These are phyloP conservation scores for Ptilodon capucinus DNA, from an alignment of 2,888 invertebrate genomes.

Conservation along the genomic window DNA sequence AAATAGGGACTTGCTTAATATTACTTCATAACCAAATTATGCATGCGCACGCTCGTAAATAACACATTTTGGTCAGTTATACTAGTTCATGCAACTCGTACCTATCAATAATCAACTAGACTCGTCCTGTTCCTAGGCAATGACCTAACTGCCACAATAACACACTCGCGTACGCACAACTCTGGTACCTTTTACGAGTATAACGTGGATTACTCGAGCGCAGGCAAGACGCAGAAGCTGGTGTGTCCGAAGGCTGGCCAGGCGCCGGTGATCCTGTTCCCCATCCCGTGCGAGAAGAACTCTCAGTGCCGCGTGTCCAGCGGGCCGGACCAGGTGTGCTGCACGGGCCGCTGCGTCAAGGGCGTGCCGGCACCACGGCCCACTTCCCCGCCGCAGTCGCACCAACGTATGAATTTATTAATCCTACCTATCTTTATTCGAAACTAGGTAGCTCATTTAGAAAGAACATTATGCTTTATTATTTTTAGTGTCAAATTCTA, in stretches of 20 bases:
- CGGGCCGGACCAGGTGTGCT: conserved; percentile 75
- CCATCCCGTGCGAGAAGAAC: conserved; percentile 72
- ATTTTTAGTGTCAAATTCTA: too few species aligned
- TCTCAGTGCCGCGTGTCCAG: conserved; percentile 69
- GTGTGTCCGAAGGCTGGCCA: conserved; percentile 70
- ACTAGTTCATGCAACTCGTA: conserved; percentile 9
- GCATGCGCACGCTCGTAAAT: too few species aligned
- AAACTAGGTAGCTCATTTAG: neutral
- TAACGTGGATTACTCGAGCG: conserved; percentile 51
- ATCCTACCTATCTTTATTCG: neutral
- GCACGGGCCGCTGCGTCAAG: conserved; percentile 81
- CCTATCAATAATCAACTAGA: conserved; percentile 44
- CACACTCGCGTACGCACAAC: conserved; percentile 46
- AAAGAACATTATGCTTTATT: too few species aligned
- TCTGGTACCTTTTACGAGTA: conserved; percentile 39
- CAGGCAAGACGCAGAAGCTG: conserved; percentile 70
- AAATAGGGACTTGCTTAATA: too few species aligned
- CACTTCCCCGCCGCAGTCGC: conserved; percentile 57
- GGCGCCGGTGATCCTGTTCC: conserved; percentile 64
- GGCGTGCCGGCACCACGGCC: conserved; percentile 84
- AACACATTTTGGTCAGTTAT: conserved; percentile 1
- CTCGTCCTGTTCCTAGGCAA: conserved; percentile 48
- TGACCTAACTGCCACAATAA: conserved; percentile 51
- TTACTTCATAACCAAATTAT: too few species aligned
- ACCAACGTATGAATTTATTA: conserved; percentile 61